A percentile compares a stretch with the other conserved stretches of the same genome.
Conservation (phyloP, 2,888 invertebrate genomes). For the Aspidapion aeneum region DNA sequence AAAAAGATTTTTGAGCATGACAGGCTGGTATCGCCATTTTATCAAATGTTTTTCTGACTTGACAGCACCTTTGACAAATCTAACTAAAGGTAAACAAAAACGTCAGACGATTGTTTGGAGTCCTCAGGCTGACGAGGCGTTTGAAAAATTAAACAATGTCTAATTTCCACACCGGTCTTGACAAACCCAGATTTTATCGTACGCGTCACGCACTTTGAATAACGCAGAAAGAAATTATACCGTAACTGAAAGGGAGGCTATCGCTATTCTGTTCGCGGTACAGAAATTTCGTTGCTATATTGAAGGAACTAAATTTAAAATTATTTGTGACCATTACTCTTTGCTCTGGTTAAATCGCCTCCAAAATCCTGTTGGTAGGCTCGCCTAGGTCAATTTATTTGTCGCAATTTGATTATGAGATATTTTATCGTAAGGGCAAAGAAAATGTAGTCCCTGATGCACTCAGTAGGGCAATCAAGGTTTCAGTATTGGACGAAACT, state of each 20-base stretch:
- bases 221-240: background rate
- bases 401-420: background rate
- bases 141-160: background rate
- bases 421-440: background rate
- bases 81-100: background rate
- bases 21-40: background rate
- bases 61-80: background rate
- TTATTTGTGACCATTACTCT: background rate
- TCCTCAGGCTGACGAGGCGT: background rate
- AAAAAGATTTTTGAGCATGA: background rate
- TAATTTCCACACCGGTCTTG: background rate
- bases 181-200: background rate
- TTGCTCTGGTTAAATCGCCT: background rate
- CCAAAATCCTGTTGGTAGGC: background rate
- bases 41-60: background rate
- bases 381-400: background rate
- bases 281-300: background rate
- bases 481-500: background rate
- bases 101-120: background rate
- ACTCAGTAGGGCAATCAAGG: no score
- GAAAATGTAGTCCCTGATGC: background rate
- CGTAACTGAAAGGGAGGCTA: background rate
- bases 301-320: background rate
- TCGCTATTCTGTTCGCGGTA: background rate
- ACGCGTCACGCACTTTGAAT: background rate